These are phyloP conservation scores for Myiozetetes cayanensis DNA, from an alignment of 2,113 vertebrate genomes.

Conservation along the genomic window DNA sequence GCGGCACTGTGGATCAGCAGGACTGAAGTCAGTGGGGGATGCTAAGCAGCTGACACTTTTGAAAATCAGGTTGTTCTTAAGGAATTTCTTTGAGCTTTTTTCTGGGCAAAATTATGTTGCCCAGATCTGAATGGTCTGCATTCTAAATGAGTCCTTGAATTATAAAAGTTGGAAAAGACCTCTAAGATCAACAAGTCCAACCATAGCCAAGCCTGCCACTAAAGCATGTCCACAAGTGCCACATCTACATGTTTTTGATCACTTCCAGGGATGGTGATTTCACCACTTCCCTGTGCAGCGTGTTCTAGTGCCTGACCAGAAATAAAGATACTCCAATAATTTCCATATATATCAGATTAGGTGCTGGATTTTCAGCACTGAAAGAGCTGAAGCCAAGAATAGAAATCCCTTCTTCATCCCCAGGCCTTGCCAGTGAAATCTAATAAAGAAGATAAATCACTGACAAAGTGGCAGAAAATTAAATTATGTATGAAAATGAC, in stretches of 20 bases:
- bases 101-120: neutral
- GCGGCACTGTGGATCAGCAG: neutral
- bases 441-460: constrained; percentile 17
- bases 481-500: constrained; percentile 22
- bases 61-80: neutral
- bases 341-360: neutral
- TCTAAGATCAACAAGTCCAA: neutral
- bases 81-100: neutral
- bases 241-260: neutral
- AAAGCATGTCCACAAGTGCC: neutral
- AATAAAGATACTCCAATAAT: neutral
- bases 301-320: neutral
- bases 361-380: neutral
- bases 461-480: neutral
- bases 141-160: neutral
- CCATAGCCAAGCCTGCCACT: neutral
- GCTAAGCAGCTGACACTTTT: neutral
- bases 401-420: neutral
- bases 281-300: neutral
- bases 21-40: neutral
- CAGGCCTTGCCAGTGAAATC: neutral
- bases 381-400: neutral
- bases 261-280: neutral
- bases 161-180: neutral
- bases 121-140: neutral